Percentiles rank a stretch among this genome's conserved stretches.
phyloP scores from a whole-genome alignment of 2,113 vertebrate genomes.

The Elephas maximus region DNA sequence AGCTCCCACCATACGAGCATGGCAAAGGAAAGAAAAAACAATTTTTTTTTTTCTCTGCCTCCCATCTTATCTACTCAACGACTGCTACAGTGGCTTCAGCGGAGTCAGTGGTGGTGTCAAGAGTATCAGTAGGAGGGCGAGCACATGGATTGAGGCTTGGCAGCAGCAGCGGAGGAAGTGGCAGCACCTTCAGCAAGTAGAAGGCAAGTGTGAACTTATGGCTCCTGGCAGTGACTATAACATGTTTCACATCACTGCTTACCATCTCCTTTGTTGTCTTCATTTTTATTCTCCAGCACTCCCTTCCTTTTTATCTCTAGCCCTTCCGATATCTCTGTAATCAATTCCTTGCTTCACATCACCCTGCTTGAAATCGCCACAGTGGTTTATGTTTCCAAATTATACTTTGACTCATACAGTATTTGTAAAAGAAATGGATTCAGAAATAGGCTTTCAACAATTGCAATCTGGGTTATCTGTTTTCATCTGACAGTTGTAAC shows the following conservation, averaged over 20 bases:
- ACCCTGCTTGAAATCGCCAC: neutral
- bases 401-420: neutral
- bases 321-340: neutral
- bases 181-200: too few species aligned
- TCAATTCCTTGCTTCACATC: neutral
- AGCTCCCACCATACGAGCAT: neutral
- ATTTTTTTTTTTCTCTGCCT: neutral
- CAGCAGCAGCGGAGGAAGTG: neutral
- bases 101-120: neutral
- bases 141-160: neutral
- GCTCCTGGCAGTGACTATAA: accelerated
- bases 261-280: neutral
- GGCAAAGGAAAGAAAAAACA: neutral
- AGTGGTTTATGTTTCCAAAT: neutral
- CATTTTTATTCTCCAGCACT: too few species aligned
- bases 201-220: accelerated
- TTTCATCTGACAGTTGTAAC: neutral
- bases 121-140: neutral
- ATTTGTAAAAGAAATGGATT: neutral
- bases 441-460: neutral
- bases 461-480: neutral
- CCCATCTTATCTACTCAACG: accelerated
- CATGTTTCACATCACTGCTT: neutral
- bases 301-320: neutral
- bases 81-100: neutral